Percentiles rank a stretch among this genome's conserved stretches.
phyloP scores from a whole-genome alignment of 2,888 invertebrate species.

The Plebejus anna region DNA sequence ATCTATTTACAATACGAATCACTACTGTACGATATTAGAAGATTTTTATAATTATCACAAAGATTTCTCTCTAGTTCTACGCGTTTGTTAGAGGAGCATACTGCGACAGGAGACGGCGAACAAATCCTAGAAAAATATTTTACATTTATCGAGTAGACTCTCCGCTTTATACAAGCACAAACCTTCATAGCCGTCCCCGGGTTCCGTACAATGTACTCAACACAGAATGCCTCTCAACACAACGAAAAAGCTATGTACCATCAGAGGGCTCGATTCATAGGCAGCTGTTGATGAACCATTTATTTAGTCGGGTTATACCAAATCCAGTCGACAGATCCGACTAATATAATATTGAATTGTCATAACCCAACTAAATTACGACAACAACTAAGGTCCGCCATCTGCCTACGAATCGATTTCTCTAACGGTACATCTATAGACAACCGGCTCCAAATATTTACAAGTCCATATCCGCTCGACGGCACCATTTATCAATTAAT shows the following conservation, averaged over 20 bases:
- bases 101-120: slow-evolving; percentile 32
- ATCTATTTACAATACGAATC: slow-evolving; percentile 60
- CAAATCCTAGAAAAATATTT: slow-evolving; percentile 29
- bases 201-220: not conserved
- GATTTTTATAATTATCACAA: slow-evolving; percentile 64
- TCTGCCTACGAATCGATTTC: not conserved
- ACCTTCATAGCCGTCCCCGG: slow-evolving; percentile 1
- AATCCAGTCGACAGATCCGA: not conserved
- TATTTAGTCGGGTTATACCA: not conserved
- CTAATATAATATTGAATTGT: slow-evolving; percentile 43
- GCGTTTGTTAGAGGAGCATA: slow-evolving; percentile 51
- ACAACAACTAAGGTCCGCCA: not conserved
- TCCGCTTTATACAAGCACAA: slow-evolving; percentile 24
- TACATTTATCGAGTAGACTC: slow-evolving; percentile 27
- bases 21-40: slow-evolving; percentile 67
- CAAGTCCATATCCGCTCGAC: slow-evolving; percentile 44
- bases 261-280: slow-evolving; percentile 29
- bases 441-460: slow-evolving; percentile 69
- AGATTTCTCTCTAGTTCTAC: slow-evolving; percentile 66
- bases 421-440: slow-evolving; percentile 31
- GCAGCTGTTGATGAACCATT: not conserved
- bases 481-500: slow-evolving; percentile 35
- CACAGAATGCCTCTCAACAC: slow-evolving; percentile 54
- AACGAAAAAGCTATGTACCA: slow-evolving; percentile 58
- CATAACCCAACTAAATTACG: not conserved